Evolutionary conservation across 1,140 invertebrate genomes (phyloP), one percentile per base, ranked within the genome.

Genomic region (Drosophila lini): DNA sequence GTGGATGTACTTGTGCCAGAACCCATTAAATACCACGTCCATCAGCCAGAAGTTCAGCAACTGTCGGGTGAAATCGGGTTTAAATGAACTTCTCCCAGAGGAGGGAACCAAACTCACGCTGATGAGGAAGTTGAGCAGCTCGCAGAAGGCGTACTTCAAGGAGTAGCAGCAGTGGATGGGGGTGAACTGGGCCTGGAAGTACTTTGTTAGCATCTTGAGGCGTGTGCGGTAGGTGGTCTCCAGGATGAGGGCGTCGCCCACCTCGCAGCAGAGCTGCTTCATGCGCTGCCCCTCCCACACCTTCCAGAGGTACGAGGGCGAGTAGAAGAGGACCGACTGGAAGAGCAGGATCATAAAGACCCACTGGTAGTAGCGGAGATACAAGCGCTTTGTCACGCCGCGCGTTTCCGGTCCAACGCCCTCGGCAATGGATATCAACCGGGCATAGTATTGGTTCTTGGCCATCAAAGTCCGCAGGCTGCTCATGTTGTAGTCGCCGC

Each of bases 291-390:
- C 95, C 93, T 97, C 96, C 94, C 95, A 95, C 3, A 94, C 94
- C 85, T 96, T 96, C 96, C 96, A 97, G 3, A 97, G 75, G 80
- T 95, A 96, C 5, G 94, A 93, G 1, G 96, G 96, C 11, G 95
- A 92, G 89, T 96, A 96, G 90, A 97, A 97, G 61, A 96, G 91
- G 40, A 95, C 92, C 61, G 96, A 95, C 93, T 98, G 97, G n/a
- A 98, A 94, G 28, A 97, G 95, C 42, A 98, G 93, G 36, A 97
- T 94, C 86, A 97, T 95, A 57, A 96, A 96, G 6, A 97, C 96
- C 97, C 97, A 98, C 91, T 98, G 97, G 92, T 98, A 98, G 93
- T 98, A 98, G 36, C 95, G 95, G 74, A 97, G 95, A 77, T 95
- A 95, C 58, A 94, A 93, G 25, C 94, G 93, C 76, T 94, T 93